Percentiles rank a stretch among this genome's conserved stretches.
These are phyloP conservation scores for Misgurnus anguillicaudatus DNA, from an alignment of 2,113 vertebrate genomes.

Conservation along the genomic window DNA sequence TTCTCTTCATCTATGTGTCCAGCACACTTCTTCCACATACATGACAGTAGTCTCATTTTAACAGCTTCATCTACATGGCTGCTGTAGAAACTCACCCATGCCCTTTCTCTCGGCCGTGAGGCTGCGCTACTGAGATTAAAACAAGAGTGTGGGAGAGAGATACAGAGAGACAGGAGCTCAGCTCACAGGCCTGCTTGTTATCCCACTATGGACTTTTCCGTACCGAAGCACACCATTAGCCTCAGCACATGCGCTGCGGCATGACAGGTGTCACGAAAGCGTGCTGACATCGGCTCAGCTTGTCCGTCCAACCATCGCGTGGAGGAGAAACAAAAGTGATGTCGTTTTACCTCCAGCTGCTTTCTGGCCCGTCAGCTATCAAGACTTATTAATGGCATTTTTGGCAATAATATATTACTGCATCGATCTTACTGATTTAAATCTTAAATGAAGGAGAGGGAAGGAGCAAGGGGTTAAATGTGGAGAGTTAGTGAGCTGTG, in stretches of 20 bases:
- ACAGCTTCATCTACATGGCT: constrained; percentile 3
- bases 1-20: not conserved
- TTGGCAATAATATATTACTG: constrained; percentile 28
- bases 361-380: constrained; percentile 26
- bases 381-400: constrained; percentile 34
- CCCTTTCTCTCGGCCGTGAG: constrained; percentile 6
- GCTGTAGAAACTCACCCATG: constrained; percentile 22
- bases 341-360: not conserved
- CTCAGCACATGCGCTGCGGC: constrained; percentile 15
- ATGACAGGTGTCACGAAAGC: constrained; percentile 12
- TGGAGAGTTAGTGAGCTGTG: constrained; percentile 48
- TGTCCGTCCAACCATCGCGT: constrained; percentile 20
- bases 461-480: not conserved
- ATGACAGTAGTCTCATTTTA: constrained; percentile 33
- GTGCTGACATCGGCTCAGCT: constrained; percentile 14
- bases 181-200: constrained; percentile 32
- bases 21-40: not conserved
- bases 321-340: not conserved
- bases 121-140: constrained; percentile 3
- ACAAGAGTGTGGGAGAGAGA: not conserved
- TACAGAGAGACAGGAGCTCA: constrained; percentile 11
- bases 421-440: constrained; percentile 35
- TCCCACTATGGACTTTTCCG: constrained; percentile 4
- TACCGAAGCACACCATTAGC: constrained; percentile 33
- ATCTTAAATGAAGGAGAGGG: constrained; percentile 25